These are phyloP conservation scores for Melanerpes aurifrons DNA, from an alignment of 2,113 vertebrate species.

Conservation along the genomic window DNA sequence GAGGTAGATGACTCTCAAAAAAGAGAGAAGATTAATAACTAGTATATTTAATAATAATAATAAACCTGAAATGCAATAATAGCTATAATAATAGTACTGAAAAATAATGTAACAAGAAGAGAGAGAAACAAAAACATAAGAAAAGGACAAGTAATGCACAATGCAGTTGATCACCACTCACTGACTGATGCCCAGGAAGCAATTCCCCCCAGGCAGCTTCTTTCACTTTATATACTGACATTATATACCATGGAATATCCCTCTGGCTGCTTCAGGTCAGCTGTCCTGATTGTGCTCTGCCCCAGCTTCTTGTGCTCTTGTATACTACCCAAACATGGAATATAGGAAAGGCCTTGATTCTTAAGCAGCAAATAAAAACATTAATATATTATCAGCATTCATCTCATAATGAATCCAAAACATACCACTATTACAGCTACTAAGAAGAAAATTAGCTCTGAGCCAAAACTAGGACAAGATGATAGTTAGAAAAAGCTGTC, in stretches of 20 bases:
- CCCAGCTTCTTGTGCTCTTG: background rate
- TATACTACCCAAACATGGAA: background rate
- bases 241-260: background rate
- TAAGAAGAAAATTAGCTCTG: background rate
- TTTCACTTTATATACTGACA: background rate
- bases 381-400: background rate
- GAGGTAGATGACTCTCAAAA: background rate
- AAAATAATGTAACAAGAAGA: background rate
- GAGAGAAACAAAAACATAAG: background rate
- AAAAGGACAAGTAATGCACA: background rate
- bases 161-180: background rate
- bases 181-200: background rate
- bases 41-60: background rate
- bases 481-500: background rate
- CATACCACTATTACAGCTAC: background rate
- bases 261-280: background rate
- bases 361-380: background rate
- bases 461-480: background rate
- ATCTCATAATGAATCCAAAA: background rate
- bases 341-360: background rate
- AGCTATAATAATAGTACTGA: background rate
- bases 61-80: background rate
- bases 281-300: background rate
- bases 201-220: background rate
- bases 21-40: background rate